phyloP scores from a whole-genome alignment of 2,797 vertebrate species.

The Crocodylus rhombifer region DNA sequence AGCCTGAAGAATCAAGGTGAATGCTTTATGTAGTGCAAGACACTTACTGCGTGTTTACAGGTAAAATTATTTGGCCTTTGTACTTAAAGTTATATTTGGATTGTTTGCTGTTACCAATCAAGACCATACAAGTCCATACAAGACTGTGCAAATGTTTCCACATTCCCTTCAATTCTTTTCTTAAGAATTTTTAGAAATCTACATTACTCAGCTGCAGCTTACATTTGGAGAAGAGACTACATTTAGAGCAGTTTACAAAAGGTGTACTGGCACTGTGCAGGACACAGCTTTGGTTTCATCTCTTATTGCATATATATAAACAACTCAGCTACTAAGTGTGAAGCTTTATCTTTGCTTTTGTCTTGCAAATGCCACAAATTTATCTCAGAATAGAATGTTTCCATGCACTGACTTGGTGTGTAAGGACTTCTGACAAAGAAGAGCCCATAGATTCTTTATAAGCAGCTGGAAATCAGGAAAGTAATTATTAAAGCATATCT shows the following conservation, averaged over 20 bases:
- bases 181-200: not conserved
- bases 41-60: not conserved
- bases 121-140: not conserved
- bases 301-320: not conserved
- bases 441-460: not conserved
- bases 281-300: not conserved
- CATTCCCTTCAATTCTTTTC: not conserved
- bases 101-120: not conserved
- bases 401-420: rapidly evolving
- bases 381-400: not conserved
- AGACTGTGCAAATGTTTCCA: not conserved
- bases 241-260: not conserved
- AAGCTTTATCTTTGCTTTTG: not conserved
- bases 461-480: not conserved
- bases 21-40: not conserved
- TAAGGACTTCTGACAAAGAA: not conserved
- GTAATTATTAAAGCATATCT: not conserved
- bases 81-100: not conserved
- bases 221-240: not conserved
- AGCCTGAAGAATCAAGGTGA: not conserved
- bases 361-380: rapidly evolving
- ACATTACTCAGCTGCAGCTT: not conserved
- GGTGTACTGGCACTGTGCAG: not conserved
- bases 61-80: not conserved
- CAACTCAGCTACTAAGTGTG: not conserved